Conservation (phyloP, 2,113 vertebrate genomes). For the Melanostigma gelatinosum region DNA sequence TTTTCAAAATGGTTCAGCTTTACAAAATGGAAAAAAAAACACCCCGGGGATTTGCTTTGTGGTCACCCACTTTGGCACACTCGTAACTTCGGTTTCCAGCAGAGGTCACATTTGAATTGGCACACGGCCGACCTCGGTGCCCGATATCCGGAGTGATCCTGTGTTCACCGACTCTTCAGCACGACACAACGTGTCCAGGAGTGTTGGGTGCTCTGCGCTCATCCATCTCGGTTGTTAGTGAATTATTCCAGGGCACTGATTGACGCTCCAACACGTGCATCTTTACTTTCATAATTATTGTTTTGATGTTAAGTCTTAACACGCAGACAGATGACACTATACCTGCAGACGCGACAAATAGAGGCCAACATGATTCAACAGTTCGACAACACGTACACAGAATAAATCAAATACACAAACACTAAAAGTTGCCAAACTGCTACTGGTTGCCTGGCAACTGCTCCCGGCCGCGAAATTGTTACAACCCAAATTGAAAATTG, state of each 20-base stretch:
- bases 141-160: constrained; percentile 42
- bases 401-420: background rate
- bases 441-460: constrained; percentile 19
- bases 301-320: background rate
- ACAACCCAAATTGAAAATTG: too few relatives aligned
- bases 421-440: background rate
- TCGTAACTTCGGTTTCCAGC: constrained; percentile 24
- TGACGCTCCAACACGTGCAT: background rate
- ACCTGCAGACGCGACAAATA: background rate
- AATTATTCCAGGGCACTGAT: constrained; percentile 27
- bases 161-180: constrained; percentile 26
- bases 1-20: background rate
- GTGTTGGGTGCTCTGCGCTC: constrained; percentile 1
- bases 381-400: background rate
- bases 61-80: constrained; percentile 37
- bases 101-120: constrained; percentile 50
- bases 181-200: constrained; percentile 23
- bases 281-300: background rate
- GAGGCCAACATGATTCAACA: background rate
- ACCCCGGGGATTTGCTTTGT: constrained; percentile 5
- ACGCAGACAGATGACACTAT: background rate
- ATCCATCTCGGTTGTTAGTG: constrained; percentile 6
- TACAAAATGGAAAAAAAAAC: background rate
- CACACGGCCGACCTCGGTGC: background rate
- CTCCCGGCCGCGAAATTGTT: background rate